These are phyloP conservation scores for Drosophila nigromelanica DNA, from an alignment of 1,140 invertebrate genomes.

Conservation along the genomic window DNA sequence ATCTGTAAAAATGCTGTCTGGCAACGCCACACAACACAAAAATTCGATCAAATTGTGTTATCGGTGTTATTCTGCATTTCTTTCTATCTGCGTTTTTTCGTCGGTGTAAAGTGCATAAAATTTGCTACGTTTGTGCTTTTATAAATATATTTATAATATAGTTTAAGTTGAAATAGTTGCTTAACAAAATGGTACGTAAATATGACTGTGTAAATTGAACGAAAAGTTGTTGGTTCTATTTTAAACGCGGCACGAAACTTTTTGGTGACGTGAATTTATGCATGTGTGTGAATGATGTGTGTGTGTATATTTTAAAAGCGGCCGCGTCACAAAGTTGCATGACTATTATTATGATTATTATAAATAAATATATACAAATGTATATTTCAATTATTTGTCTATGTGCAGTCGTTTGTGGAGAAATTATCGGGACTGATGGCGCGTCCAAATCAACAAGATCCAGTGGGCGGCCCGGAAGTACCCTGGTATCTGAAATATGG, in stretches of 20 bases:
- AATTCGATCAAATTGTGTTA: conserved; percentile 26
- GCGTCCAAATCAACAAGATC: conserved; percentile 88
- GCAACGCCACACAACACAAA: conserved; percentile 3
- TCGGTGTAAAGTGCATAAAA: conserved; percentile 39
- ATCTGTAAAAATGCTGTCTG: background rate
- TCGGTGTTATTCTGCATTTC: conserved; percentile 44
- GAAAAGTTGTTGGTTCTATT: conserved; percentile 37
- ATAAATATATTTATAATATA: conserved; percentile 10
- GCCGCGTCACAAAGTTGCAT: conserved; percentile 52
- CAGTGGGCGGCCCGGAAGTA: conserved; percentile 90
- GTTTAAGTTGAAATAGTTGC: conserved; percentile 41
- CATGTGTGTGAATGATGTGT: conserved; percentile 18
- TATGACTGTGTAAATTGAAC: background rate
- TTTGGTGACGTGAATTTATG: conserved; percentile 52
- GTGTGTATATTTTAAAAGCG: conserved; percentile 25
- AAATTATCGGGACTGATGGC: conserved; percentile 91
- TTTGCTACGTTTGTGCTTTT: conserved; percentile 22
- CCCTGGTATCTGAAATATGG: conserved; percentile 95
- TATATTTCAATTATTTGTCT: conserved; percentile 26
- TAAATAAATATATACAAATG: conserved; percentile 17
- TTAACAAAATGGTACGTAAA: conserved; percentile 51
- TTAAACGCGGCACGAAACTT: conserved; percentile 36
- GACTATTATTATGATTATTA: conserved; percentile 12
- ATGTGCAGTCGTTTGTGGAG: conserved; percentile 88
- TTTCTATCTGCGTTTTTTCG: conserved; percentile 43